Percentiles rank a stretch among this genome's conserved stretches.
phyloP scores from a whole-genome alignment of 2,113 vertebrate species.

The Odontophorus gujanensis region DNA sequence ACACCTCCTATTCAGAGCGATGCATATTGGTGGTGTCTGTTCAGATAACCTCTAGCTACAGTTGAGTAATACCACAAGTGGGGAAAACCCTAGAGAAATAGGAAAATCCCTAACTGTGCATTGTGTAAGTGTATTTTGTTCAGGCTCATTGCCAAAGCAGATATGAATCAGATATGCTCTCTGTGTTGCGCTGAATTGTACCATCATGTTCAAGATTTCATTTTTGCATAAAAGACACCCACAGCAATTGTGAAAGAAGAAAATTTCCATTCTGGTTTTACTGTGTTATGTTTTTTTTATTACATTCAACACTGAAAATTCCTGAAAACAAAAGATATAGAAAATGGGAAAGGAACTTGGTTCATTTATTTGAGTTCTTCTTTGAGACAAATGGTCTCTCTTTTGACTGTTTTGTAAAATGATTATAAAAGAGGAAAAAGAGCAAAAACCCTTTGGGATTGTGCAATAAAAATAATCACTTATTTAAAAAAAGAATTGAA shows the following conservation, averaged over 20 bases:
- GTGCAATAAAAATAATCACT: slow-evolving; percentile 9
- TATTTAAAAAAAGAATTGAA: not conserved
- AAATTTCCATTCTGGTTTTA: slow-evolving; percentile 53
- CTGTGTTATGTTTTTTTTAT: slow-evolving; percentile 28
- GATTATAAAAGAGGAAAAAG: not conserved
- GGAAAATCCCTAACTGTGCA: slow-evolving; percentile 66
- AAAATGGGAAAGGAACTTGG: slow-evolving; percentile 49
- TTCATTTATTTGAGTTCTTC: slow-evolving; percentile 34
- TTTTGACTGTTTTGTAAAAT: slow-evolving; percentile 11
- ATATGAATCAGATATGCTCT: slow-evolving; percentile 36
- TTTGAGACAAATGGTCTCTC: slow-evolving; percentile 22
- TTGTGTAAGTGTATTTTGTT: slow-evolving; percentile 63
- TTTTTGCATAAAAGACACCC: slow-evolving; percentile 48
- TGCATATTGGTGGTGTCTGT: slow-evolving; percentile 27
- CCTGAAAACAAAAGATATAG: slow-evolving; percentile 63
- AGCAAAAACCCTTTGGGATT: not conserved
- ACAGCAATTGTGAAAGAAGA: slow-evolving; percentile 30
- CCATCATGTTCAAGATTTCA: slow-evolving; percentile 19
- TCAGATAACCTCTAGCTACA: slow-evolving; percentile 63
- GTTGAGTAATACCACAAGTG: slow-evolving; percentile 55
- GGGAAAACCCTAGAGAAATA: slow-evolving; percentile 70
- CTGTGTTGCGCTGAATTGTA: slow-evolving; percentile 16
- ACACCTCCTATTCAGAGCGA: slow-evolving; percentile 50
- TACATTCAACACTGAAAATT: slow-evolving; percentile 52
- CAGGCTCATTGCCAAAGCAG: slow-evolving; percentile 53